Conservation (phyloP, 1,140 invertebrate species). For the Pogonomyrmex californicus region DNA sequence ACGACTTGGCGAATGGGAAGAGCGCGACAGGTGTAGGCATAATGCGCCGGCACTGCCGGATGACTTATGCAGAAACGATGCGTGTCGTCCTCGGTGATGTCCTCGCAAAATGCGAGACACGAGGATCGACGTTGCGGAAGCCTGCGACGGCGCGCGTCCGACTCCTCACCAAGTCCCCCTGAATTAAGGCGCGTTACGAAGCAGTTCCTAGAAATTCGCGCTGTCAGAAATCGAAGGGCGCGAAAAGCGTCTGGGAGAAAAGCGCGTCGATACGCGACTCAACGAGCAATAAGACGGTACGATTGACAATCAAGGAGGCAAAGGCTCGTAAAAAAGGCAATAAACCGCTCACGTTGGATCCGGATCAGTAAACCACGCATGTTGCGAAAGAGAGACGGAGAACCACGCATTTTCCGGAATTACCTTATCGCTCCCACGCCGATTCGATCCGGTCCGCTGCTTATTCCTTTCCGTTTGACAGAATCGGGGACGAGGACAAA, state of each 20-base stretch:
- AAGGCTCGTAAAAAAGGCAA: neutral
- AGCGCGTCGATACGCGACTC: neutral
- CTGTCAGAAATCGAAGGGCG: slow-evolving; percentile 3
- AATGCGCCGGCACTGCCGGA: slow-evolving; percentile 30
- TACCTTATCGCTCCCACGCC: neutral
- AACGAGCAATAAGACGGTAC: neutral
- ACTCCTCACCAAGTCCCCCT: neutral
- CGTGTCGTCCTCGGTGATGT: slow-evolving; percentile 48
- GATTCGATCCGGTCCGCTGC: slow-evolving; percentile 8
- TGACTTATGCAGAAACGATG: slow-evolving; percentile 48
- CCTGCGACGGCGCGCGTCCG: neutral
- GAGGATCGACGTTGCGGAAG: neutral
- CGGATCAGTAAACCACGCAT: neutral
- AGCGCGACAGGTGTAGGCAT: slow-evolving; percentile 59
- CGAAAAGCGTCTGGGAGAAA: neutral
- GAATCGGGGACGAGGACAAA: slow-evolving; percentile 49
- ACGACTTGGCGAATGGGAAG: slow-evolving; percentile 33
- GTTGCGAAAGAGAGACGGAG: neutral
- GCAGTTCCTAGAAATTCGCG: slow-evolving; percentile 29
- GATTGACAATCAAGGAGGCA: neutral
- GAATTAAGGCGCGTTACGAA: slow-evolving; percentile 24
- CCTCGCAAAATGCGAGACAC: slow-evolving; percentile 1
- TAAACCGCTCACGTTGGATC: neutral
- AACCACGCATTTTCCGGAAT: neutral
- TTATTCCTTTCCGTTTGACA: slow-evolving; percentile 52